A percentile compares a stretch with the other conserved stretches of the same genome.
These are phyloP conservation scores for Proisotoma minuta DNA, from an alignment of 2,888 invertebrate species.

Conservation along the genomic window DNA sequence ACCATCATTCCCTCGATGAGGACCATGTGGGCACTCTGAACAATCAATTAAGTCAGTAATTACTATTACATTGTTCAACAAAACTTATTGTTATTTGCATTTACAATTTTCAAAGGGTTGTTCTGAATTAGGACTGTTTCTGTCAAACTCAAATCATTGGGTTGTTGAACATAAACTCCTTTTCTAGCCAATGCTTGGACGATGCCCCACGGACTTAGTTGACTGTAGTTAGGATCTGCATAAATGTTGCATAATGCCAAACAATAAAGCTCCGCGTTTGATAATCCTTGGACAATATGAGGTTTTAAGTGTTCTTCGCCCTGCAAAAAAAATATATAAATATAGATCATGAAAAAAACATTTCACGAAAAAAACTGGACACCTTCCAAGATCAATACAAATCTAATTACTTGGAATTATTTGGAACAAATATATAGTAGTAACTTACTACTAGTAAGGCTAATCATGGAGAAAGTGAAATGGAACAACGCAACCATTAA, in stretches of 20 bases:
- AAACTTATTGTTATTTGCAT: neutral
- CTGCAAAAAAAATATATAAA: too few species aligned
- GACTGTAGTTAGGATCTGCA: conserved; percentile 92
- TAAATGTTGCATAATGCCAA: conserved; percentile 90
- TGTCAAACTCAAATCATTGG: conserved; percentile 80
- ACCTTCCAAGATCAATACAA: conserved; percentile 40
- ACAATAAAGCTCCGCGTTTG: conserved; percentile 92
- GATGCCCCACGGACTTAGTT: conserved; percentile 91
- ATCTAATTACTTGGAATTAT: conserved; percentile 20
- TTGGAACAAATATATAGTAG: neutral
- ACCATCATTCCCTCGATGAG: conserved; percentile 93
- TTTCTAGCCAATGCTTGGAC: conserved; percentile 87
- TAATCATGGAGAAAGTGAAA: neutral
- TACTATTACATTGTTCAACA: neutral
- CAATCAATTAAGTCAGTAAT: conserved; percentile 1
- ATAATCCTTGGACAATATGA: conserved; percentile 81
- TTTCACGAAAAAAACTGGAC: neutral
- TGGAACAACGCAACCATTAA: neutral
- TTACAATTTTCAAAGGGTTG: conserved; percentile 88
- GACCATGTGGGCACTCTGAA: conserved; percentile 85
- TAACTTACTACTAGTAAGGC: too few species aligned
- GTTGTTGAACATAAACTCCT: conserved; percentile 78
- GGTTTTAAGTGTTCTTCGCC: conserved; percentile 91
- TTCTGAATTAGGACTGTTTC: conserved; percentile 94
- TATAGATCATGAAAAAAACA: too few species aligned